Evolutionary conservation across 1,140 invertebrate genomes (phyloP).

Genomic region (Pectinophora gossypiella): DNA sequence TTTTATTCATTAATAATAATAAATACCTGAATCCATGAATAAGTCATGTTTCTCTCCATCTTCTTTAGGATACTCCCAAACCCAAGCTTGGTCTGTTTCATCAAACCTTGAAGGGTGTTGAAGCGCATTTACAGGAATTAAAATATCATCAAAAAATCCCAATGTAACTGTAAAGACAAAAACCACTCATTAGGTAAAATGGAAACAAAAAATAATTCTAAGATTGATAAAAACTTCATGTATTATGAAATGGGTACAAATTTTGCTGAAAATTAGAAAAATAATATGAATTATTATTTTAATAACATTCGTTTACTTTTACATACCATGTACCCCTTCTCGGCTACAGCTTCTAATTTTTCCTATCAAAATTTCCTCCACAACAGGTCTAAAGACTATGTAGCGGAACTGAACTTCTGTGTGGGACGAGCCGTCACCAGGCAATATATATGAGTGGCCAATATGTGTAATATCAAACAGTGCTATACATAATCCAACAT

Average conservation of each 20-base stretch:
- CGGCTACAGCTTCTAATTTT: slow-evolving; percentile 93
- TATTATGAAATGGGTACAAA: too few species aligned
- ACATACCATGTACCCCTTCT: slow-evolving; percentile 93
- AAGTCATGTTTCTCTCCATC: slow-evolving; percentile 91
- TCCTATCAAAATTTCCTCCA: slow-evolving; percentile 94
- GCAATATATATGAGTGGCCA: slow-evolving; percentile 93
- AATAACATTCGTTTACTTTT: too few species aligned
- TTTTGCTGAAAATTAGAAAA: too few species aligned
- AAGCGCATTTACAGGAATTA: slow-evolving; percentile 90
- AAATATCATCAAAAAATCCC: slow-evolving; percentile 97
- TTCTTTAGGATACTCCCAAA: slow-evolving; percentile 94
- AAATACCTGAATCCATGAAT: slow-evolving; percentile 90
- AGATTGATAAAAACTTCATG: too few species aligned
- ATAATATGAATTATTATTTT: too few species aligned
- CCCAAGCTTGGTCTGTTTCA: slow-evolving; percentile 95
- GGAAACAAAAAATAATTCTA: too few species aligned
- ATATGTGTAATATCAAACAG: slow-evolving; percentile 92
- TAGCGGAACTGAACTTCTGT: slow-evolving; percentile 94
- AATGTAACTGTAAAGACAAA: slow-evolving; percentile 90
- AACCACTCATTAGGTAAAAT: too few species aligned
- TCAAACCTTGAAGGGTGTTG: slow-evolving; percentile 95
- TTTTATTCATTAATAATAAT: too few species aligned
- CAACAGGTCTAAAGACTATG: slow-evolving; percentile 94
- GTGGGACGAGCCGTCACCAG: slow-evolving; percentile 95
- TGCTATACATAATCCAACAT: slow-evolving; percentile 95